Conservation (phyloP, 2,113 vertebrate genomes). For the Falcunculus frontatus region DNA sequence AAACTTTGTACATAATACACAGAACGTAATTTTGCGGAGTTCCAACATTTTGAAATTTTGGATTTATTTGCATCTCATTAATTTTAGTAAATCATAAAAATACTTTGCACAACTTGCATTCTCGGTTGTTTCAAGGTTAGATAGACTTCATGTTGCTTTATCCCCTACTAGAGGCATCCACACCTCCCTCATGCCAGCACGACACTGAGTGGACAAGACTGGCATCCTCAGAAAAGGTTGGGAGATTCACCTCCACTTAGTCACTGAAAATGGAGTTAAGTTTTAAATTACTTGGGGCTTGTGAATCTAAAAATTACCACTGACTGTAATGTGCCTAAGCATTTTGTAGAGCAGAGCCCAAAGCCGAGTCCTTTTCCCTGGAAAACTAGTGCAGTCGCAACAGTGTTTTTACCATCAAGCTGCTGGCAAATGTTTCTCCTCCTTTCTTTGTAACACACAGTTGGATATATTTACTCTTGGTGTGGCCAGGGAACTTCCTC, state of each 20-base stretch:
- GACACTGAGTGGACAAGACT: neutral
- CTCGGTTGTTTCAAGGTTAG: neutral
- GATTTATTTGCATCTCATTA: neutral
- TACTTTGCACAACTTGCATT: neutral
- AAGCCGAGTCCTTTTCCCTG: neutral
- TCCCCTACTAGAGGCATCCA: fast-evolving
- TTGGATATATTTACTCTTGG: neutral
- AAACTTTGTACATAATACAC: neutral
- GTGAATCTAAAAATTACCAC: neutral
- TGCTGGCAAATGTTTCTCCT: neutral
- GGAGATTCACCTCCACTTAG: neutral
- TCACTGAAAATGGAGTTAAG: neutral
- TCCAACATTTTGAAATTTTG: neutral
- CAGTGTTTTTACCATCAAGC: neutral
- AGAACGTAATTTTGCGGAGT: neutral
- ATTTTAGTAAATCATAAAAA: neutral
- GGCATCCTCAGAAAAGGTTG: neutral
- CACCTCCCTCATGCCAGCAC: neutral
- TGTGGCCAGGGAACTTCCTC: neutral
- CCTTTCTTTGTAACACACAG: neutral
- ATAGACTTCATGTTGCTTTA: neutral
- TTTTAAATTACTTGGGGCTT: neutral
- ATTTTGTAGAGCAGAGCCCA: neutral
- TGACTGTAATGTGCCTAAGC: neutral
- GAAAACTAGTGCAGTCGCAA: fast-evolving